These are phyloP conservation scores for Temnothorax longispinosus DNA, from an alignment of 1,140 invertebrate species.

Conservation along the genomic window DNA sequence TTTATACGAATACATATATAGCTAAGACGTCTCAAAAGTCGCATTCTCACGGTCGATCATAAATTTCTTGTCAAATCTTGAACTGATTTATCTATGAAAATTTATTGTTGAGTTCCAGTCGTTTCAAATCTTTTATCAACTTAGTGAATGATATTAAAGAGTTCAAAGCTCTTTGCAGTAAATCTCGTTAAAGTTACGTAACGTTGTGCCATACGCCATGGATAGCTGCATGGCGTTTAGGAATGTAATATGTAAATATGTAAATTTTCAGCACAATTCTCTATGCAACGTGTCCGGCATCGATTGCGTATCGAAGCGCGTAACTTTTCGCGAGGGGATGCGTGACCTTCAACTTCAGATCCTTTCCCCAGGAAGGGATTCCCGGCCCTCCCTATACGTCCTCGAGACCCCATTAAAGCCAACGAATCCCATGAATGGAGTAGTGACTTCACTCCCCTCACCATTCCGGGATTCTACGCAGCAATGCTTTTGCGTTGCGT, in stretches of 20 bases:
- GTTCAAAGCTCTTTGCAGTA: neutral
- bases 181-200: neutral
- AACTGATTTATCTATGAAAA: neutral
- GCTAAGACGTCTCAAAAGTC: neutral
- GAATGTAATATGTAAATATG: neutral
- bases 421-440: constrained; percentile 53
- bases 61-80: neutral
- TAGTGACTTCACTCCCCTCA: neutral
- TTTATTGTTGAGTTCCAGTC: neutral
- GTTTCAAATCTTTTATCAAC: neutral
- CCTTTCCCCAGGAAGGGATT: constrained; percentile 37
- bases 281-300: constrained; percentile 4
- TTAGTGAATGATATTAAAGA: neutral
- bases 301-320: constrained; percentile 6
- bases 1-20: constrained; percentile 4
- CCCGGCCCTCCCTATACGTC: constrained; percentile 28
- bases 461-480: constrained; percentile 20
- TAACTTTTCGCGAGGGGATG: constrained; percentile 32
- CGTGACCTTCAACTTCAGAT: constrained; percentile 52
- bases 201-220: neutral
- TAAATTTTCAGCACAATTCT: neutral
- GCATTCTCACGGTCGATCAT: neutral
- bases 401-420: constrained; percentile 52
- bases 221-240: neutral
- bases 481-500: constrained; percentile 13